Evolutionary conservation across 2,888 invertebrate genomes (phyloP).

Genomic region (Lamproptera curius): DNA sequence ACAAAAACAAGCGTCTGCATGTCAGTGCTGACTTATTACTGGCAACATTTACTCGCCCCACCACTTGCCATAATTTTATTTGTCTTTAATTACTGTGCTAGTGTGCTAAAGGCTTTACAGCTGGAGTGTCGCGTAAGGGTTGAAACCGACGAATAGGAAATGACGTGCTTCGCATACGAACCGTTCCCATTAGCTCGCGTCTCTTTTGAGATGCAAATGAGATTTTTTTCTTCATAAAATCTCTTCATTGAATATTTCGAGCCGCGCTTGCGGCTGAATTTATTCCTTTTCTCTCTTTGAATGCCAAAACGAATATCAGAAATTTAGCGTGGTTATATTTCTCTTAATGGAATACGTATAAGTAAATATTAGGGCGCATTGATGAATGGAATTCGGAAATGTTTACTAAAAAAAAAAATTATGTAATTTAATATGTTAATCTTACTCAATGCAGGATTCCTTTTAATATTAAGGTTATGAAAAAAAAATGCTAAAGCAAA

Average conservation of each 20-base stretch:
- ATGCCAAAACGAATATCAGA: constrained; percentile 40
- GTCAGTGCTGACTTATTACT: too few relatives aligned
- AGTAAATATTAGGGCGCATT: constrained; percentile 10
- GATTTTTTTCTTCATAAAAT: constrained; percentile 64
- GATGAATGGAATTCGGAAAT: constrained; percentile 5
- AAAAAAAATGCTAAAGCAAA: too few relatives aligned
- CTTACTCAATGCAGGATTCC: too few relatives aligned
- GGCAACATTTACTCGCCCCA: neutral
- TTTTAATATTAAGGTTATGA: too few relatives aligned
- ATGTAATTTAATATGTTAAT: too few relatives aligned
- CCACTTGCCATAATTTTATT: constrained; percentile 43
- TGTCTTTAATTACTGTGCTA: constrained; percentile 25
- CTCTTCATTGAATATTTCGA: constrained; percentile 72
- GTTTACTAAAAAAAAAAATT: neutral
- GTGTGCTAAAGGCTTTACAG: constrained; percentile 35
- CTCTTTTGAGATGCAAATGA: constrained; percentile 75
- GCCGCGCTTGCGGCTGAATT: constrained; percentile 58
- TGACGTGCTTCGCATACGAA: constrained; percentile 67
- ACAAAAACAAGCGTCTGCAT: too few relatives aligned
- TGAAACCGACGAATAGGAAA: constrained; percentile 54
- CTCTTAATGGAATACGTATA: constrained; percentile 11
- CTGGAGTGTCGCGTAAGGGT: constrained; percentile 59
- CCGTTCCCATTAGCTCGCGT: constrained; percentile 64
- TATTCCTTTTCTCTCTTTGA: constrained; percentile 50
- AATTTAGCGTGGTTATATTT: constrained; percentile 18